Evolutionary conservation across 2,797 vertebrate genomes (phyloP).

Genomic region (Pterois miles): DNA sequence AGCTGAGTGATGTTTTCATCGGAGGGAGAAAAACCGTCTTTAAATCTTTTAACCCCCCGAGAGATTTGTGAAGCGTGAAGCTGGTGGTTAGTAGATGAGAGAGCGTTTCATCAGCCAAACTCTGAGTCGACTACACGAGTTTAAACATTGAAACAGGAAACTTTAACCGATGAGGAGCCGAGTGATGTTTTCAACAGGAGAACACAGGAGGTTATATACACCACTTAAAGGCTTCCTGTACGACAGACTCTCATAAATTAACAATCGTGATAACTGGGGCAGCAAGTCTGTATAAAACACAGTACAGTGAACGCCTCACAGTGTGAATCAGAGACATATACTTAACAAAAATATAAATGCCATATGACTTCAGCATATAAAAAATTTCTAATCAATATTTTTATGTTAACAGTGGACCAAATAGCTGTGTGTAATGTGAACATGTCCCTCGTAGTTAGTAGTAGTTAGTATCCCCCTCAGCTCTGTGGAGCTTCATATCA

Average conservation of each 20-base stretch:
- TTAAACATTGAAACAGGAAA: constrained; percentile 8
- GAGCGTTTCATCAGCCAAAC: neutral
- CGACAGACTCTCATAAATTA: neutral
- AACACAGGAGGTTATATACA: neutral
- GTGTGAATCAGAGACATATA: no score
- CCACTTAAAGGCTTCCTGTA: neutral
- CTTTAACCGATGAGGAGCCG: neutral
- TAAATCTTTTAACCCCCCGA: constrained; percentile 8
- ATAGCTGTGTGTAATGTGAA: no score
- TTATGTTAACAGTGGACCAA: no score
- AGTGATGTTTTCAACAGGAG: constrained; percentile 29
- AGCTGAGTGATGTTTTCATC: constrained; percentile 48
- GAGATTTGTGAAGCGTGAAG: constrained; percentile 3
- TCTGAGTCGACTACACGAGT: neutral
- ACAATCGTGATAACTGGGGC: constrained; percentile 2
- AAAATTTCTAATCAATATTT: no score
- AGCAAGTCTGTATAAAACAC: neutral
- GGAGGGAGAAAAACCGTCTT: neutral
- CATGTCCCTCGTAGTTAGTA: no score
- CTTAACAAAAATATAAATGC: no score
- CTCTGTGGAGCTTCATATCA: no score
- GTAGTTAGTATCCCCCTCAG: no score
- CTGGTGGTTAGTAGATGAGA: constrained; percentile 6
- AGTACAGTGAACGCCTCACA: neutral
- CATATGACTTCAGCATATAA: no score